A percentile compares a stretch with the other conserved stretches of the same genome.
Conservation (phyloP, 2,888 invertebrate genomes). For the Epiblema foenella region DNA sequence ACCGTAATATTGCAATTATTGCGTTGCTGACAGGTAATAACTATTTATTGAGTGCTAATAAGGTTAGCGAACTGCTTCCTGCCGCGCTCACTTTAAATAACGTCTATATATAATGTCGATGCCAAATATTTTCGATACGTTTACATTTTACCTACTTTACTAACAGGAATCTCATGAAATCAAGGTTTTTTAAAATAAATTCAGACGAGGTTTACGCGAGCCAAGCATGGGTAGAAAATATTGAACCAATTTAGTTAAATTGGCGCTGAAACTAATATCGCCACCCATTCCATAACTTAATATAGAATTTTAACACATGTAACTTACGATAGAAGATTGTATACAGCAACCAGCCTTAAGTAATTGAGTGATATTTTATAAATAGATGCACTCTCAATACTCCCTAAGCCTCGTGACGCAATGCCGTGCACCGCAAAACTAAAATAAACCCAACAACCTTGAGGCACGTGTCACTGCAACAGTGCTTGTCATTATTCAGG, state of each 20-base stretch:
- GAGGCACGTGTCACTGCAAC: conserved; percentile 32
- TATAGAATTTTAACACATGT: not conserved
- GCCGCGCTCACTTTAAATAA: not conserved
- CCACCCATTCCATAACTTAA: not conserved
- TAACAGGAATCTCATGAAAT: not conserved
- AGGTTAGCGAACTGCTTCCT: not conserved
- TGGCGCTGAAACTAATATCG: not conserved
- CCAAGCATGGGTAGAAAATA: not conserved
- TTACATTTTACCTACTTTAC: not conserved
- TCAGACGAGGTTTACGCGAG: not conserved
- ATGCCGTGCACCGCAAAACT: conserved; percentile 19
- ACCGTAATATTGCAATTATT: conserved; percentile 20
- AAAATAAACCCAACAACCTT: conserved; percentile 31
- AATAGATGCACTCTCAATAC: not conserved
- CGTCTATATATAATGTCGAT: no score
- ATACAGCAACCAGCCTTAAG: not conserved
- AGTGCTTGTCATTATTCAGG: conserved; percentile 41
- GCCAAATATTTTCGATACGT: no score
- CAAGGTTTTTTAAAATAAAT: not conserved
- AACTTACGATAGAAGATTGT: not conserved
- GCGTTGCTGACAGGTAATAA: conserved; percentile 12
- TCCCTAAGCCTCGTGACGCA: conserved; percentile 19
- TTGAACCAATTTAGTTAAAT: not conserved
- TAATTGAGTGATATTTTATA: not conserved
- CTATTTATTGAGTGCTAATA: not conserved